Conservation (phyloP, 2,888 invertebrate genomes). For the Drosophila seclusa region DNA sequence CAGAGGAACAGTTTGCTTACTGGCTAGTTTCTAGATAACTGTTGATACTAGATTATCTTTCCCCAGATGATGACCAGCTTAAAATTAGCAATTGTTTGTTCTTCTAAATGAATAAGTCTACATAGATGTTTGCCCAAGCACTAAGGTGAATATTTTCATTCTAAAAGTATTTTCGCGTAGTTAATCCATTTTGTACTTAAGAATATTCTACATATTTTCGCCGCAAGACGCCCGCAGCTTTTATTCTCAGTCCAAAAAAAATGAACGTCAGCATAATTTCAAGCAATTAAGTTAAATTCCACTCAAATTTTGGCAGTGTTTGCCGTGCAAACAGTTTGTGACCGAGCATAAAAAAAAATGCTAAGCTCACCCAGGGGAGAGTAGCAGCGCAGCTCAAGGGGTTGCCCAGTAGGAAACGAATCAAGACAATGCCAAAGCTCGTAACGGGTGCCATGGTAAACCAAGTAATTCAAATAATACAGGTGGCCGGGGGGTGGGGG, state of each 20-base stretch:
- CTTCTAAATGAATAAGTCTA: not conserved
- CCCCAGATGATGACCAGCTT: not conserved
- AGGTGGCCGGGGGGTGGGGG: conserved; percentile 10
- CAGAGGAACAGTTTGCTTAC: not conserved
- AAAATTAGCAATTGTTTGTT: not conserved
- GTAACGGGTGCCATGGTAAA: conserved; percentile 34
- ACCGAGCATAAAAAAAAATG: conserved; percentile 4
- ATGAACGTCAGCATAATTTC: conserved; percentile 41
- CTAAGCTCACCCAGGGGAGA: conserved; percentile 5
- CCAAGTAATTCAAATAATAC: conserved; percentile 66
- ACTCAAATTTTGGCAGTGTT: conserved; percentile 60
- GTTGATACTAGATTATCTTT: not conserved
- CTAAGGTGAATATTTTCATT: not conserved
- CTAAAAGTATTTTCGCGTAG: not conserved
- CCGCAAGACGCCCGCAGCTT: not conserved
- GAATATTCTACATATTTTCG: not conserved
- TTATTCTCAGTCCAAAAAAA: conserved; percentile 4
- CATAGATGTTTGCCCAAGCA: not conserved
- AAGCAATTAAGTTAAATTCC: conserved; percentile 64
- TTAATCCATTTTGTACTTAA: not conserved
- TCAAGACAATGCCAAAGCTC: conserved; percentile 13
- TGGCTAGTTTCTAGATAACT: not conserved
- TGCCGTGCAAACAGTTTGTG: conserved; percentile 50
- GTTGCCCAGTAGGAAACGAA: not conserved
- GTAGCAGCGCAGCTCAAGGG: too few relatives aligned